Conservation (phyloP, 2,888 invertebrate genomes). For the Lobophora halterata region DNA sequence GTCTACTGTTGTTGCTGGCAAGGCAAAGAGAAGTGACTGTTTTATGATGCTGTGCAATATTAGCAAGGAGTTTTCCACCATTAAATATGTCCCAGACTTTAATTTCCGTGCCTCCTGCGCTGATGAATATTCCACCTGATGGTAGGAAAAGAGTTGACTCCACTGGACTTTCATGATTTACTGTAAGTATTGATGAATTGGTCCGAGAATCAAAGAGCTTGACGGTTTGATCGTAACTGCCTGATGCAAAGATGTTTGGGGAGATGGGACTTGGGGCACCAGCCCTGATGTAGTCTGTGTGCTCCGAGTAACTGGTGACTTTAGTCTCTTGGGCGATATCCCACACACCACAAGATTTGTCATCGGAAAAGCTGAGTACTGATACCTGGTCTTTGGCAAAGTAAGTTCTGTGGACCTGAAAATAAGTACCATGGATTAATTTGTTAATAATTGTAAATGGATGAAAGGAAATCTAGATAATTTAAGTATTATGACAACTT, state of each 20-base stretch:
- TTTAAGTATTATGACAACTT: constrained; percentile 36
- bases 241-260: constrained; percentile 88
- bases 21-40: constrained; percentile 93
- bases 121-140: constrained; percentile 93
- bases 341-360: constrained; percentile 93
- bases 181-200: constrained; percentile 83
- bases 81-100: constrained; percentile 96
- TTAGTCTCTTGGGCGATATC: constrained; percentile 92
- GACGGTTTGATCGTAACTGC: constrained; percentile 93
- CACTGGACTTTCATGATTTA: constrained; percentile 94
- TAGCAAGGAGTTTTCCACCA: constrained; percentile 91
- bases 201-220: constrained; percentile 93
- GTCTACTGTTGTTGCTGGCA: constrained; percentile 89
- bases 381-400: constrained; percentile 90
- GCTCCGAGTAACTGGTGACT: constrained; percentile 83
- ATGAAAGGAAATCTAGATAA: neutral
- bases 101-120: constrained; percentile 94
- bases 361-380: constrained; percentile 94
- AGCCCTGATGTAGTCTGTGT: constrained; percentile 91
- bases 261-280: constrained; percentile 90
- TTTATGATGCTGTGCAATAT: constrained; percentile 96
- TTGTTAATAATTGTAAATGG: neutral
- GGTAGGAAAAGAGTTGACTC: constrained; percentile 94
- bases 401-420: constrained; percentile 87
- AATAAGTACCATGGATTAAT: constrained; percentile 13